phyloP scores from a whole-genome alignment of 2,797 vertebrate species.

The Sparidentex hasta region DNA sequence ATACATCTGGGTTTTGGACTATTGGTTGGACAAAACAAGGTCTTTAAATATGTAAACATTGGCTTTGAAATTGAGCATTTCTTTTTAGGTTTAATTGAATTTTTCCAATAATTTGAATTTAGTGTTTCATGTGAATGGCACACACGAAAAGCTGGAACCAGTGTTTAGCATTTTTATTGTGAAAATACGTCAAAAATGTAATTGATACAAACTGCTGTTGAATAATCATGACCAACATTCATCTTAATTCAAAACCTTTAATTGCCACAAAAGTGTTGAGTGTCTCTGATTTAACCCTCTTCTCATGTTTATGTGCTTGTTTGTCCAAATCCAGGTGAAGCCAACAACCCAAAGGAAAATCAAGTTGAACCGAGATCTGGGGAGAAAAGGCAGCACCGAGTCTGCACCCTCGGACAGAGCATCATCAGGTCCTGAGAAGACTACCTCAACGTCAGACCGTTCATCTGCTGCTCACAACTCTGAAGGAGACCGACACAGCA shows the following conservation, averaged over 20 bases:
- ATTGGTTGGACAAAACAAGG: neutral
- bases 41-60: neutral
- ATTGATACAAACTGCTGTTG: no score
- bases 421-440: constrained; percentile 59
- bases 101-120: no score
- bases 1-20: neutral
- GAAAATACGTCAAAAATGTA: neutral
- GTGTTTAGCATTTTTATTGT: neutral
- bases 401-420: constrained; percentile 57
- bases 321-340: constrained; percentile 64
- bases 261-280: neutral
- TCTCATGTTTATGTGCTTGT: neutral
- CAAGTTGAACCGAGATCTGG: constrained; percentile 95
- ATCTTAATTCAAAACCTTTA: neutral
- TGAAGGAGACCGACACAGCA: constrained; percentile 59
- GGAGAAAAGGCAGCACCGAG: constrained; percentile 92
- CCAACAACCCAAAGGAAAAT: constrained; percentile 91
- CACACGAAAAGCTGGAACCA: neutral
- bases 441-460: constrained; percentile 53
- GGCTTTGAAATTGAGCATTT: neutral
- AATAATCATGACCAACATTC: neutral
- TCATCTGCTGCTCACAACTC: constrained; percentile 26
- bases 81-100: no score
- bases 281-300: neutral
- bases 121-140: no score